Evolutionary conservation across 1,140 invertebrate genomes (phyloP), one percentile per base, ranked within the genome.

Genomic region (Drosophila nigromelanica): DNA sequence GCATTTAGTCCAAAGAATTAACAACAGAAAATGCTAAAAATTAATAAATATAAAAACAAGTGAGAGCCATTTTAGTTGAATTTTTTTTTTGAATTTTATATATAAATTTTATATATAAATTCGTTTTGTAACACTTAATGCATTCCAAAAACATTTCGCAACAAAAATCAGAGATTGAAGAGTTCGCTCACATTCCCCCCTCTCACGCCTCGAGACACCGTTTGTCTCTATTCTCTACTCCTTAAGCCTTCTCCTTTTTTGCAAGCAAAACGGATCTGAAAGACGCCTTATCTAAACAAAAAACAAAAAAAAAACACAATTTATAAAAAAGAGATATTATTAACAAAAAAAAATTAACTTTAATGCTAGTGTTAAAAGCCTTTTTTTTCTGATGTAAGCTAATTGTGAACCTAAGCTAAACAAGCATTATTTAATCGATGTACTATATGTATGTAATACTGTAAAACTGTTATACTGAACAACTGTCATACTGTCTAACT

Each of bases 221-320:
- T 18, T 10, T 45, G 7, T 45, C 14, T 45, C 42, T 4, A 2
- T 21, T 39, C 15, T 35, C 30, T 15, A 4, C 5, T 35, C 35
- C 15, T 42, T 45, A 14, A 21, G 40, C 52, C 27, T 42, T 33
- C 37, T 18, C 12, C 45, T 21, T 30, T 7, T 45, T 37, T 33
- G 43, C 73, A 54, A 55, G 43, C 54, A 59, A 62, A 27, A 70
- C 27, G 27, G 55, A 73, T 68, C 70, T 73, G 55, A 73, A 67
- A 68, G 63, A 73, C 70, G 70, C 70, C 73, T 76, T 76, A 76
- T 76, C 70, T 73, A 66, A n/a, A n/a, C n/a, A n/a, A n/a, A n/a
- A n/a, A n/a, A n/a, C n/a, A n/a, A n/a, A 42, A 42, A 33, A 18
- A 40, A 33, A 2, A 43, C n/a, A 52, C 12, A 60, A 48, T 21